phyloP scores from a whole-genome alignment of 35 echinoderm and acorn worm species.

The Apostichopus parvimensis region DNA sequence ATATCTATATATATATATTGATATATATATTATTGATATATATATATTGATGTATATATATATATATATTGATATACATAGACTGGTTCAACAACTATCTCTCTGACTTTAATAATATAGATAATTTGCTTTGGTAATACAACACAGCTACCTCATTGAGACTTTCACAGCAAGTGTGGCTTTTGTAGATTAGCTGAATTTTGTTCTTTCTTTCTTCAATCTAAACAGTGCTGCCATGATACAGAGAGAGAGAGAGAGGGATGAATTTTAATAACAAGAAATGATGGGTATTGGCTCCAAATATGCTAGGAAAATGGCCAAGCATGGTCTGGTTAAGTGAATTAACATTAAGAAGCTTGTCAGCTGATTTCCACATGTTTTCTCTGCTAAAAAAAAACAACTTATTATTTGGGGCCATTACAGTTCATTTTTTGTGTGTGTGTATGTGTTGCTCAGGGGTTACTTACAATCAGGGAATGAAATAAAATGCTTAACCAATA shows the following conservation, averaged over 20 bases:
- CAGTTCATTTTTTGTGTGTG: background rate
- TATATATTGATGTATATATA: background rate
- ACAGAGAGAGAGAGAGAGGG: background rate
- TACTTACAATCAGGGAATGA: background rate
- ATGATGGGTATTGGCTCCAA: background rate
- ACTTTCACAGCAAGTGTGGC: slow-evolving; percentile 15
- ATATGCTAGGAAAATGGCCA: background rate
- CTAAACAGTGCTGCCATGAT: background rate
- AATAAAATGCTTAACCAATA: background rate
- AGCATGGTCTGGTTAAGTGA: background rate
- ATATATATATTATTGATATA: too few relatives aligned
- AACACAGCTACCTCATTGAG: slow-evolving; percentile 10
- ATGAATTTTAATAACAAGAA: background rate
- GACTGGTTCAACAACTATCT: background rate
- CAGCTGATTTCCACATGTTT: background rate
- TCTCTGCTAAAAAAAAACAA: too few relatives aligned
- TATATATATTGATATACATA: background rate
- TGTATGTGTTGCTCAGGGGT: background rate
- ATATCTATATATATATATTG: background rate
- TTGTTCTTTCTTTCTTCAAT: slow-evolving; percentile 1
- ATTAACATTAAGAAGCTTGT: background rate
- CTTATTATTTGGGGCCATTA: background rate
- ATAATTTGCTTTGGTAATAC: slow-evolving; percentile 14
- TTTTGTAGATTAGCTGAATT: background rate
- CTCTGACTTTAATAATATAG: background rate